A percentile compares a stretch with the other conserved stretches of the same genome.
phyloP scores from a whole-genome alignment of 2,888 invertebrate species.

The Chymomyza fuscimana region DNA sequence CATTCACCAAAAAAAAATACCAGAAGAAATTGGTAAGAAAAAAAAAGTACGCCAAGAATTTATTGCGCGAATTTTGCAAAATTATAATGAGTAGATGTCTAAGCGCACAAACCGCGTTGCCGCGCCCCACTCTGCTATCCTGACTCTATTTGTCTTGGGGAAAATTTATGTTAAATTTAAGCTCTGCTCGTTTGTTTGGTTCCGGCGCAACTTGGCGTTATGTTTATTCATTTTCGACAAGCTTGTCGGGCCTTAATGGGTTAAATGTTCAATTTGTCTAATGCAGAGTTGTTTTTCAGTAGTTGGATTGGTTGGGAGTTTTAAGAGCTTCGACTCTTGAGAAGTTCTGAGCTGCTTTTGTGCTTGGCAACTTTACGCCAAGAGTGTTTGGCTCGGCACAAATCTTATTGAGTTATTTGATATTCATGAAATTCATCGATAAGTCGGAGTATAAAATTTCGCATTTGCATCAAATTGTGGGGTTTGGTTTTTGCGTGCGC shows the following conservation, averaged over 20 bases:
- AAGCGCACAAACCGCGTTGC: not conserved
- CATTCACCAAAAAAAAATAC: constrained; percentile 11
- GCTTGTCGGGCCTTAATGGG: constrained; percentile 48
- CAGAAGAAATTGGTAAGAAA: constrained; percentile 12
- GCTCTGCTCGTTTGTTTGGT: constrained; percentile 39
- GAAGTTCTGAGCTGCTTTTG: constrained; percentile 39
- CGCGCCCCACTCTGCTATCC: not conserved
- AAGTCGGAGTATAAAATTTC: constrained; percentile 63
- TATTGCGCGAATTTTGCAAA: constrained; percentile 7
- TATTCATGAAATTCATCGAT: constrained; percentile 72
- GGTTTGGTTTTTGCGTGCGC: not conserved
- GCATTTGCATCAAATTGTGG: constrained; percentile 21
- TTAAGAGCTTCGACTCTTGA: too few relatives aligned
- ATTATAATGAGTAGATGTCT: constrained; percentile 7
- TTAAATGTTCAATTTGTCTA: constrained; percentile 70
- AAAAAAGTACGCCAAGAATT: constrained; percentile 33
- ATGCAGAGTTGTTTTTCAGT: not conserved
- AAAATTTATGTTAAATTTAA: constrained; percentile 71
- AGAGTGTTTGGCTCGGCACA: constrained; percentile 25
- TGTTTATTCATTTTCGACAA: constrained; percentile 51
- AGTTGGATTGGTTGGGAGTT: too few relatives aligned
- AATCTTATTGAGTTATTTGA: constrained; percentile 52
- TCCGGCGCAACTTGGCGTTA: constrained; percentile 35
- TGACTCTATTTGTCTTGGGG: constrained; percentile 32
- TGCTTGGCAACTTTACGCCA: constrained; percentile 37